Evolutionary conservation across 2,888 invertebrate genomes (phyloP), one percentile per base, ranked within the genome.

Genomic region (Yponomeuta evonymella): DNA sequence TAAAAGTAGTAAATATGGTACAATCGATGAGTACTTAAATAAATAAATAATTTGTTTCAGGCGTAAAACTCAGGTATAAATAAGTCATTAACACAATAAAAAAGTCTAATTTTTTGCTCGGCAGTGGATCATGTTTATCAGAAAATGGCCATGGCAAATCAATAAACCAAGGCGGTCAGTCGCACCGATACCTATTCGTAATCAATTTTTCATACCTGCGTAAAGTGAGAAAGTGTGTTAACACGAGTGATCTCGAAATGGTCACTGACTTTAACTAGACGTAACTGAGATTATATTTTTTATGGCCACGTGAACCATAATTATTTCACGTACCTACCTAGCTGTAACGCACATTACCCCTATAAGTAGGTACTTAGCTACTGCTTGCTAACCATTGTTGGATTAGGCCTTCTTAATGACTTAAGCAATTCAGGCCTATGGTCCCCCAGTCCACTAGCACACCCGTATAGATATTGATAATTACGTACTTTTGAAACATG

Each of bases 221-320:
- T 77, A 76, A 74, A 76, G 75, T 74, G 72, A 77, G 78, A 75
- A 77, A 77, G 77, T 76, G 77, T 80, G 81, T 84, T 83, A 84
- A 79, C 81, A 77, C 77, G 76, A 80, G 77, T 79, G 82, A 82
- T 88, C 90, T 86, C 85, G 85, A 87, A 86, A 90, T 85, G 88
- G 85, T 85, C 79, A 80, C 79, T 83, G 83, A 83, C 78, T 86
- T 70, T 89, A 89, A 89, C 87, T 81, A 89, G 86, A 86, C 73
- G 73, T 74, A 71, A 72, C 71, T 80, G 70, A 71, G 66, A 71
- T 71, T 71, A 71, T 36, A 63, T 12, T 69, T 71, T 43, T 71
- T 70, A 70, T 48, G 12, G 48, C 65, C 30, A 51, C 43, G 67
- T 67, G 33, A 29, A 65, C 51, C 15, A 58, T 58, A 1, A 58